Evolutionary conservation across 1,140 invertebrate genomes (phyloP).

Genomic region (Phthorimaea operculella): DNA sequence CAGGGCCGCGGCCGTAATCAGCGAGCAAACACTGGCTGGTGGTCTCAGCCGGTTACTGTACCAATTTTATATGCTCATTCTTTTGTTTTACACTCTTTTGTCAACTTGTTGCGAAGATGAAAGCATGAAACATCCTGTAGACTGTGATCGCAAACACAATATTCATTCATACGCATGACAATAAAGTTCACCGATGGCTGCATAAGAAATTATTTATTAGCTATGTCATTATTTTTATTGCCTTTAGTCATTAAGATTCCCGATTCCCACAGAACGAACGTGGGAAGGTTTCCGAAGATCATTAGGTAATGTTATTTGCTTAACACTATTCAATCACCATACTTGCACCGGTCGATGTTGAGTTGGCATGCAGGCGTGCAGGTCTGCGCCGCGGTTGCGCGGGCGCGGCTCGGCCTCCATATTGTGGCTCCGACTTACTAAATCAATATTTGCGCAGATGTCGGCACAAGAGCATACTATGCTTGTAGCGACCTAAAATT

Average conservation of each 20-base stretch:
- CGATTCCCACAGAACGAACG: constrained; percentile 8
- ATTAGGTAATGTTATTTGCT: constrained; percentile 19
- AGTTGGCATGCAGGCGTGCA: constrained; percentile 25
- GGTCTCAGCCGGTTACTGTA: constrained; percentile 18
- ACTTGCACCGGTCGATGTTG: constrained; percentile 28
- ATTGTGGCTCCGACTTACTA: constrained; percentile 59
- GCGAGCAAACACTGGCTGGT: constrained; percentile 8
- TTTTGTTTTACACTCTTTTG: constrained; percentile 20
- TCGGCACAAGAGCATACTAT: constrained; percentile 62
- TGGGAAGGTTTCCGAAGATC: constrained; percentile 18
- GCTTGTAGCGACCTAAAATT: constrained; percentile 66
- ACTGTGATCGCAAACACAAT: no score
- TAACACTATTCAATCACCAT: constrained; percentile 21
- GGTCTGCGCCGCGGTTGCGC: constrained; percentile 22
- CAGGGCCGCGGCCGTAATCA: neutral
- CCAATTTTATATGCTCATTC: constrained; percentile 22
- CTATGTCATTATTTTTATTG: no score
- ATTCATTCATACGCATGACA: no score
- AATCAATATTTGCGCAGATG: constrained; percentile 68
- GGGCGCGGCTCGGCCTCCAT: constrained; percentile 36
- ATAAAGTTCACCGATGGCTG: no score
- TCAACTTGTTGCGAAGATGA: constrained; percentile 9
- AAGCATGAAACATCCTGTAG: no score
- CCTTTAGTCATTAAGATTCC: neutral
- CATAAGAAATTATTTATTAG: no score